A percentile compares a stretch with the other conserved stretches of the same genome.
phyloP scores from a whole-genome alignment of 2,888 invertebrate species.

The Amphimallon solstitiale region DNA sequence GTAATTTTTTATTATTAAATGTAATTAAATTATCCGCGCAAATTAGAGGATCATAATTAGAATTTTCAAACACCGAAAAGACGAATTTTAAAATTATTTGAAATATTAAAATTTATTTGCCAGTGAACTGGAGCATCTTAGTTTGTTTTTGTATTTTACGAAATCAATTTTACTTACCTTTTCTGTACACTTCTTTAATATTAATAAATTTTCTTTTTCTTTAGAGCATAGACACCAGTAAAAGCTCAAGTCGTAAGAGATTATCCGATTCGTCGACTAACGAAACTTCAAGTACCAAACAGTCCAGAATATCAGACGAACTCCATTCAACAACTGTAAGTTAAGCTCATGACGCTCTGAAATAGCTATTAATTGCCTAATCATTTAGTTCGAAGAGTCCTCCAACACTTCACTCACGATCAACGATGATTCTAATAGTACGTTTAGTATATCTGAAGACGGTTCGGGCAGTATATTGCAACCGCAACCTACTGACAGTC shows the following conservation, averaged over 20 bases:
- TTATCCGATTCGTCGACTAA: slow-evolving; percentile 48
- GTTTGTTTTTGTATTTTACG: no score
- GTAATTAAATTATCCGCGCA: no score
- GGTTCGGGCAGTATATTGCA: slow-evolving; percentile 44
- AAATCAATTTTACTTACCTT: no score
- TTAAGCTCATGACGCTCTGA: background rate
- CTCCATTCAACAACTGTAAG: slow-evolving; percentile 51
- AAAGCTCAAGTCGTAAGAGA: slow-evolving; percentile 49
- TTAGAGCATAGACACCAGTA: slow-evolving; percentile 29
- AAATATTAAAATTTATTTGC: no score
- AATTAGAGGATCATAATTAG: no score
- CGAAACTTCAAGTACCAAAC: slow-evolving; percentile 49
- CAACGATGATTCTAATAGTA: slow-evolving; percentile 64
- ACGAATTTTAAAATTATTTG: no score
- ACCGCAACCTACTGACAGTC: slow-evolving; percentile 44
- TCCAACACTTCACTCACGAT: slow-evolving; percentile 62
- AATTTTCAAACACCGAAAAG: no score
- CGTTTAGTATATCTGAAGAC: slow-evolving; percentile 57
- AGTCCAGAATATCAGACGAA: slow-evolving; percentile 57
- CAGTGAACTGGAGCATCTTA: no score
- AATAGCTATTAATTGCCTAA: background rate
- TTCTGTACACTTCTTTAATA: background rate
- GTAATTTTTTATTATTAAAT: no score
- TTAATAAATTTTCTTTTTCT: slow-evolving; percentile 1
- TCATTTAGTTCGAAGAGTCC: slow-evolving; percentile 61